Base-by-base conservation (phyloP, 2,888 invertebrate species). In the Petrolisthes manimaculis region DNA sequence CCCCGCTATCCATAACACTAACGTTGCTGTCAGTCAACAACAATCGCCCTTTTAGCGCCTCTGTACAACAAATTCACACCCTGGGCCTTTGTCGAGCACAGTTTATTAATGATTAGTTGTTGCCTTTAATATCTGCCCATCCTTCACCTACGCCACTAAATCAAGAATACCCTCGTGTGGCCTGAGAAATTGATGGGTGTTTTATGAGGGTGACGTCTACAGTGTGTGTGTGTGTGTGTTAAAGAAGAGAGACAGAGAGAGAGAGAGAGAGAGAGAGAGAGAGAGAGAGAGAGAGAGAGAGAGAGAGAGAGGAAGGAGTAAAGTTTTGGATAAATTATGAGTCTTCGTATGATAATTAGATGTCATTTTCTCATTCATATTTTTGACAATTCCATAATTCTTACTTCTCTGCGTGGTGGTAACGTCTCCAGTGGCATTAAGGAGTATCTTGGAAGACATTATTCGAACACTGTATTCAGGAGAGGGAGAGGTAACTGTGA, bases 31-130 rank as follows among this genome's bases (percentile, higher is more conserved):
- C 71, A 71, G 71, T 71, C 21, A 37, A 71, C 71, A 71, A 71
- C 71, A 71, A 71, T 71, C 71, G 71, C 71, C 71, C 71, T 71
- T 71, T 71, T 71, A 71, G 14, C 71, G 14, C 71, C 21, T 21
- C 3, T 71, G 71, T 71, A 71, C 71, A 71, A 71, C 71, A 71
- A 71, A 71, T 71, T 71, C 71, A 71, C 71, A 71, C 71, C 71
- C 71, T n/a, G n/a, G 71, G n/a, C 71, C 71, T 12, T 71, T 71
- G 71, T 71, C 71, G 71, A n/a, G 71, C n/a, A n/a, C n/a, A 6
- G 71, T n/a, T 71, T 71, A 71, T 71, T 71, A 71, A 71, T 71
- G 21, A 71, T n/a, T n/a, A 12, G 6, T n/a, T 71, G 71, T 71
- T 71, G 71, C 61, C 6, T 71, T 12, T 71, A 71, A 71, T 71